Conservation (phyloP, 1,140 invertebrate species). For the Drosophila nigromelanica region DNA sequence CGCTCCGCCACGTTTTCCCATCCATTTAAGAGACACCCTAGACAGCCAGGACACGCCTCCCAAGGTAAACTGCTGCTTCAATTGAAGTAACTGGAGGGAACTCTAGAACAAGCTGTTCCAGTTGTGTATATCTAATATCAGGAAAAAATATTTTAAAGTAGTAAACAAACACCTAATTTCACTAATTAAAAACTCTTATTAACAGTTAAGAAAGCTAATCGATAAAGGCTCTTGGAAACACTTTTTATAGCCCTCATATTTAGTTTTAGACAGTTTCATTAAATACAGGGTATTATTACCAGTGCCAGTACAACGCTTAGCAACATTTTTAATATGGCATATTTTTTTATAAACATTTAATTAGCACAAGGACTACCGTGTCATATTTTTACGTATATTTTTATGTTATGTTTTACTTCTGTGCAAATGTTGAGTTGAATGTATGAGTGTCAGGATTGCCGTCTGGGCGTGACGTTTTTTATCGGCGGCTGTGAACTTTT, state of each 20-base stretch:
- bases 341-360: slow-evolving; percentile 55
- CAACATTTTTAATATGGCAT: slow-evolving; percentile 34
- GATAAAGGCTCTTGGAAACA: too few species aligned
- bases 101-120: background rate
- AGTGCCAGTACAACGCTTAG: slow-evolving; percentile 11
- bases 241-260: too few species aligned
- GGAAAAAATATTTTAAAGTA: too few species aligned
- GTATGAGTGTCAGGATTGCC: slow-evolving; percentile 55
- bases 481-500: slow-evolving; percentile 55
- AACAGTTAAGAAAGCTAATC: too few species aligned
- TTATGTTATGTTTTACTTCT: background rate
- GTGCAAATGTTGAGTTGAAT: slow-evolving; percentile 51
- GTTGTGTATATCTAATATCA: too few species aligned
- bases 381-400: background rate
- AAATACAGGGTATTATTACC: slow-evolving; percentile 8
- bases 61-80: slow-evolving; percentile 41
- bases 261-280: background rate
- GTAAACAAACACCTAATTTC: too few species aligned
- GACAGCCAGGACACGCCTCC: slow-evolving; percentile 25
- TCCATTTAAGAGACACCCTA: slow-evolving; percentile 8
- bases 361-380: slow-evolving; percentile 19
- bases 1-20: slow-evolving; percentile 14
- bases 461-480: slow-evolving; percentile 51
- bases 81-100: background rate
- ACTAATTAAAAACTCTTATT: too few species aligned